Conservation (phyloP, 2,797 vertebrate genomes). For the Balearica regulorum region DNA sequence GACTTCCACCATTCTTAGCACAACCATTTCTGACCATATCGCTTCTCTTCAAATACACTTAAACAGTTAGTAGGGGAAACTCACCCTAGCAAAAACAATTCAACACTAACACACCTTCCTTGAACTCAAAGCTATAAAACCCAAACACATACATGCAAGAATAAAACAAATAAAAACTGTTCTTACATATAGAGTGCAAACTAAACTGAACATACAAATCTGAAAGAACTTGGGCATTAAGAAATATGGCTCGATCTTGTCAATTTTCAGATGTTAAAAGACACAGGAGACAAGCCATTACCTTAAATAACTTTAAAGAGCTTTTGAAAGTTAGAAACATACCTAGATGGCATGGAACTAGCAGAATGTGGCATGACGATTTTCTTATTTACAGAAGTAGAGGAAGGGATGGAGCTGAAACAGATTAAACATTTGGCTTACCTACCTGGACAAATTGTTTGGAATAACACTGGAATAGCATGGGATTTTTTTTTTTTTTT, state of each 20-base stretch:
- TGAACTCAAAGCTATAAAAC: background rate
- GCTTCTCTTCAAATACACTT: background rate
- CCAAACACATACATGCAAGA: background rate
- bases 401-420: background rate
- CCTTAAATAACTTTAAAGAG: background rate
- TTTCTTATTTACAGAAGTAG: background rate
- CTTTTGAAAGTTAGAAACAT: background rate
- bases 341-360: background rate
- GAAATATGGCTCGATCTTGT: background rate
- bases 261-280: background rate
- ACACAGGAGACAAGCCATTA: background rate
- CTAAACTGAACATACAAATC: background rate
- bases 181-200: background rate
- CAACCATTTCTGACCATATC: background rate
- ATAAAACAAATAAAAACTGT: background rate
- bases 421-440: background rate
- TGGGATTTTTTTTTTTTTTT: background rate
- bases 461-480: background rate
- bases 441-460: background rate
- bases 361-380: background rate
- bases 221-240: background rate
- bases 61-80: background rate
- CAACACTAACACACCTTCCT: background rate
- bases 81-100: background rate
- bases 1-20: background rate